Conservation (phyloP, 2,797 vertebrate genomes). For the Halcyon smyrnensis region DNA sequence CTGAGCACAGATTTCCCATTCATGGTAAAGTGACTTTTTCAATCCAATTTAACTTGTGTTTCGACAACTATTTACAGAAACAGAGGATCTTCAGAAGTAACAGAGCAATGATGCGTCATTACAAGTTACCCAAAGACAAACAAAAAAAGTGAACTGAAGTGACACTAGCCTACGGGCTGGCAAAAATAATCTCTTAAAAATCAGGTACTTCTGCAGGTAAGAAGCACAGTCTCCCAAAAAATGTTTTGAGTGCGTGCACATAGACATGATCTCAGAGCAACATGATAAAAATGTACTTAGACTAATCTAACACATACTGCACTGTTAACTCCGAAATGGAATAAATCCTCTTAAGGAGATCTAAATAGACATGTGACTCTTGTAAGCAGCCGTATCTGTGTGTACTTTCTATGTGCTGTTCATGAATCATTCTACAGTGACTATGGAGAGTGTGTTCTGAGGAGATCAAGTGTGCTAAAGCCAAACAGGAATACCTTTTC, state of each 20-base stretch:
- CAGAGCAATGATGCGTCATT: not conserved
- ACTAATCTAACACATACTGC: not conserved
- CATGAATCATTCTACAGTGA: fast-evolving
- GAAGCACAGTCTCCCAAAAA: not conserved
- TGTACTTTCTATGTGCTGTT: not conserved
- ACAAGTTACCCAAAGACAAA: not conserved
- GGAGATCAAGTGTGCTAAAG: not conserved
- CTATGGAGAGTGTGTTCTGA: not conserved
- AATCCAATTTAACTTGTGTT: not conserved
- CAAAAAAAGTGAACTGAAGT: not conserved
- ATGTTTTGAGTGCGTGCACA: not conserved
- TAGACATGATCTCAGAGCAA: not conserved
- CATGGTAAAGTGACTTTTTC: not conserved
- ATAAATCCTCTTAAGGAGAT: not conserved
- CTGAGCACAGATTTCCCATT: not conserved
- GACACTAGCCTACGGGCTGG: not conserved
- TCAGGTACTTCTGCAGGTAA: not conserved
- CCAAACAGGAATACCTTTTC: not conserved
- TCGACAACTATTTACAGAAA: not conserved
- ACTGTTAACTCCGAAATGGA: not conserved
- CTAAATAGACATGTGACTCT: not conserved
- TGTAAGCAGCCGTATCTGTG: not conserved
- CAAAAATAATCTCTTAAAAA: not conserved
- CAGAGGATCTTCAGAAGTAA: not conserved
- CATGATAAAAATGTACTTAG: not conserved